Evolutionary conservation across 2,888 invertebrate species (phyloP).

Genomic region (Escarpia spicata): DNA sequence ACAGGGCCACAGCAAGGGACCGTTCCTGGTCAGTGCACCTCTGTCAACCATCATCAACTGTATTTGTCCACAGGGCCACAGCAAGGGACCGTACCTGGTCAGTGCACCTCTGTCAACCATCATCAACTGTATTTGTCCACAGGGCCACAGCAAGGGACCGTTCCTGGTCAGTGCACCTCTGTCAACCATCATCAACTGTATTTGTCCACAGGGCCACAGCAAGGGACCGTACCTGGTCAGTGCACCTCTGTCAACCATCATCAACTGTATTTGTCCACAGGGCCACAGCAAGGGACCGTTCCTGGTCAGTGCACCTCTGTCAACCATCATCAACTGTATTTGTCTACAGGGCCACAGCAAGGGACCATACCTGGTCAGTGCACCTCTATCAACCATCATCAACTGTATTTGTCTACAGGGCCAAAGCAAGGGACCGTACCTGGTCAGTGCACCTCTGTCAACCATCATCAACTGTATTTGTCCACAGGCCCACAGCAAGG

Average conservation of each 20-base stretch:
- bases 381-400: background rate
- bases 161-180: conserved; percentile 97
- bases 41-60: no score
- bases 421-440: conserved; percentile 95
- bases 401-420: conserved; percentile 69
- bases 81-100: conserved; percentile 62
- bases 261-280: conserved; percentile 47
- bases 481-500: background rate
- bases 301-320: conserved; percentile 94
- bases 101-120: background rate
- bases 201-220: background rate
- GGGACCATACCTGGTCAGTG: conserved; percentile 61
- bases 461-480: conserved; percentile 93
- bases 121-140: conserved; percentile 26
- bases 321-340: conserved; percentile 95
- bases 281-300: conserved; percentile 98
- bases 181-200: conserved; percentile 97
- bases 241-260: background rate
- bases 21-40: no score
- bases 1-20: no score
- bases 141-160: conserved; percentile 95
- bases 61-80: background rate
- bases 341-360: background rate
- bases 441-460: conserved; percentile 96
- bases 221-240: conserved; percentile 61